Evolutionary conservation across 2,113 vertebrate genomes (phyloP).

Genomic region (Pleuronectes platessa): DNA sequence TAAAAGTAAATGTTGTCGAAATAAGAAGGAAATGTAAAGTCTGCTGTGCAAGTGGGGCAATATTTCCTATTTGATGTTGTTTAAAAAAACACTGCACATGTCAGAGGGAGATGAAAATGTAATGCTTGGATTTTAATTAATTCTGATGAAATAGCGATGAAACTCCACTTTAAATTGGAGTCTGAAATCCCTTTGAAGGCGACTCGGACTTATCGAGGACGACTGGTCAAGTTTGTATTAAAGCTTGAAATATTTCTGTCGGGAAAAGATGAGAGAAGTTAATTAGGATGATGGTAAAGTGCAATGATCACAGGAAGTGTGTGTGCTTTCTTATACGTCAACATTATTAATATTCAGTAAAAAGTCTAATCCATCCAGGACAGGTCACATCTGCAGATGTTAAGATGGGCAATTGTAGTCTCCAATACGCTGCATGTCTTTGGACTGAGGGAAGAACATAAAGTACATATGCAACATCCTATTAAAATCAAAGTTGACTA

Average conservation of each 20-base stretch:
- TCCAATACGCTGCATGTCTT: too few species aligned
- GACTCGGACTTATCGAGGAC: neutral
- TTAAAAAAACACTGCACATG: neutral
- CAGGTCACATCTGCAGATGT: too few species aligned
- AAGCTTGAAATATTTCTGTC: too few species aligned
- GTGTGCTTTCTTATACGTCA: too few species aligned
- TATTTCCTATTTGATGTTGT: conserved; percentile 2
- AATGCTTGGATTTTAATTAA: neutral
- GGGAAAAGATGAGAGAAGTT: neutral
- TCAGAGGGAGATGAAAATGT: conserved; percentile 9
- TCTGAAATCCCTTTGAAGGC: neutral
- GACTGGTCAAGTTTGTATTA: too few species aligned
- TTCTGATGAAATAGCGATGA: conserved; percentile 8
- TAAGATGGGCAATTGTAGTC: too few species aligned
- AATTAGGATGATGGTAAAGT: neutral
- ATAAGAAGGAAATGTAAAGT: neutral
- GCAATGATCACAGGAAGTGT: too few species aligned
- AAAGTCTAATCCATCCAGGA: too few species aligned
- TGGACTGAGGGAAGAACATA: too few species aligned
- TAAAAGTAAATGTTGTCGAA: conserved; percentile 4
- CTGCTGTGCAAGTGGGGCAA: neutral
- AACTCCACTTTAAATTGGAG: neutral
- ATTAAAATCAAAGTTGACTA: too few species aligned
- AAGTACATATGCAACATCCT: too few species aligned
- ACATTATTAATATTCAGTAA: too few species aligned